These are phyloP conservation scores for Sebastes hopkinsi DNA, from an alignment of 2,797 vertebrate genomes.

Conservation along the genomic window DNA sequence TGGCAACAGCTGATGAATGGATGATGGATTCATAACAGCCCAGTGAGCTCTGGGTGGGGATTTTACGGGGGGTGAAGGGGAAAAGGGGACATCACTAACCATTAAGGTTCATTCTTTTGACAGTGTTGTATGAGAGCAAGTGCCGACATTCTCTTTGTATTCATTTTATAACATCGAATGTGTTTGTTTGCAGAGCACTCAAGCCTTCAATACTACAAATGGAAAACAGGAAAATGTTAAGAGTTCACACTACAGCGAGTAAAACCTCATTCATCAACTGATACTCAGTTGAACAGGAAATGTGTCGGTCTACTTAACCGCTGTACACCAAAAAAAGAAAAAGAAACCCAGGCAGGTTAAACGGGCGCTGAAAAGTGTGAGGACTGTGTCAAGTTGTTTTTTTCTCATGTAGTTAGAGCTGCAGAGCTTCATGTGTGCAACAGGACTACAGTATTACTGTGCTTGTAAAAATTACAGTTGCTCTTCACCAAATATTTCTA, in stretches of 20 bases:
- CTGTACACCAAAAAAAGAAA: background rate
- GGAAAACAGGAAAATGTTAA: background rate
- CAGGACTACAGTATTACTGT: background rate
- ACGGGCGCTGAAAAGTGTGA: constrained; percentile 9
- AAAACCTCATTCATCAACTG: constrained; percentile 11
- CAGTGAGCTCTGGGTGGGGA: constrained; percentile 29
- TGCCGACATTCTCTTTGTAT: background rate
- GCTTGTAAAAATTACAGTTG: background rate
- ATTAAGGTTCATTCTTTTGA: constrained; percentile 10
- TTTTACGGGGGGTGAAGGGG: background rate
- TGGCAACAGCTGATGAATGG: constrained; percentile 63
- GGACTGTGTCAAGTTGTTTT: constrained; percentile 17
- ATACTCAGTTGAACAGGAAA: constrained; percentile 39
- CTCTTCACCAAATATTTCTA: background rate
- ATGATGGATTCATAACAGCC: constrained; percentile 52
- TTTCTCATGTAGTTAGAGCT: background rate
- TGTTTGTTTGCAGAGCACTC: background rate
- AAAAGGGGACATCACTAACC: background rate
- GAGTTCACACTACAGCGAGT: background rate
- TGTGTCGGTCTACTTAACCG: background rate
- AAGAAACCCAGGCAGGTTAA: background rate
- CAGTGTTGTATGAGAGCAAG: background rate
- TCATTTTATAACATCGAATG: background rate
- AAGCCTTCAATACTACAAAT: background rate
- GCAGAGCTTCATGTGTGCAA: constrained; percentile 1